Conservation (phyloP, 2,888 invertebrate species). For the Phoenoteleia sp. region DNA sequence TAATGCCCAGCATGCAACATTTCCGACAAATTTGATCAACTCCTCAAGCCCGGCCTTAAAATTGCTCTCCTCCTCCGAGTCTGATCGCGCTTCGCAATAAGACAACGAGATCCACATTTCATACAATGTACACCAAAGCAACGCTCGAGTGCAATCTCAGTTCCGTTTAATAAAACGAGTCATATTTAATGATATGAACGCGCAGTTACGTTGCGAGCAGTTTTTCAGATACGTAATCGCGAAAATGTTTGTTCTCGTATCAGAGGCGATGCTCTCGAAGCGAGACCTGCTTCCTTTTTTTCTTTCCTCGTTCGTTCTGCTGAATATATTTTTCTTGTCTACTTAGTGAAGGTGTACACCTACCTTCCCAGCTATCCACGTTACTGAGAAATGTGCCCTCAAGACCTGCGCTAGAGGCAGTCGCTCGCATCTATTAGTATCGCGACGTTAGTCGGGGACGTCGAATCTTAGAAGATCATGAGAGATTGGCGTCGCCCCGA, state of each 20-base stretch:
- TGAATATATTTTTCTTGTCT: slow-evolving; percentile 69
- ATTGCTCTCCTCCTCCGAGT: slow-evolving; percentile 10
- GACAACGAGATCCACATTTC: slow-evolving; percentile 55
- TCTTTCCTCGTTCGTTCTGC: slow-evolving; percentile 51
- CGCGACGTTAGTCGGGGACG: slow-evolving; percentile 66
- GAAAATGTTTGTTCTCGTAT: slow-evolving; percentile 72
- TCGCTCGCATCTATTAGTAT: slow-evolving; percentile 82
- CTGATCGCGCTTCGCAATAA: slow-evolving; percentile 52
- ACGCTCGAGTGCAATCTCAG: slow-evolving; percentile 69
- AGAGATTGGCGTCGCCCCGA: slow-evolving; percentile 67
- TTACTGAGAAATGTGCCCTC: slow-evolving; percentile 71
- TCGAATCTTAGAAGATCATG: slow-evolving; percentile 70
- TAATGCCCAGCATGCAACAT: neutral
- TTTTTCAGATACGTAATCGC: slow-evolving; percentile 71
- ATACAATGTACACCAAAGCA: slow-evolving; percentile 62
- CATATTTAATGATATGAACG: slow-evolving; percentile 72
- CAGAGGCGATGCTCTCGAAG: slow-evolving; percentile 64
- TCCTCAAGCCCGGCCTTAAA: slow-evolving; percentile 11
- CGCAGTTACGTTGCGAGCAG: slow-evolving; percentile 63
- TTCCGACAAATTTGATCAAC: slow-evolving; percentile 36
- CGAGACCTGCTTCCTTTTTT: slow-evolving; percentile 42
- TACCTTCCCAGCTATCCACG: slow-evolving; percentile 64
- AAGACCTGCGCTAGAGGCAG: slow-evolving; percentile 50
- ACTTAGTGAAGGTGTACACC: slow-evolving; percentile 60
- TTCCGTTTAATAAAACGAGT: slow-evolving; percentile 70